Percentiles rank a stretch among this genome's conserved stretches.
Evolutionary conservation across 2,797 vertebrate species (phyloP).

Genomic region (Alca torda): DNA sequence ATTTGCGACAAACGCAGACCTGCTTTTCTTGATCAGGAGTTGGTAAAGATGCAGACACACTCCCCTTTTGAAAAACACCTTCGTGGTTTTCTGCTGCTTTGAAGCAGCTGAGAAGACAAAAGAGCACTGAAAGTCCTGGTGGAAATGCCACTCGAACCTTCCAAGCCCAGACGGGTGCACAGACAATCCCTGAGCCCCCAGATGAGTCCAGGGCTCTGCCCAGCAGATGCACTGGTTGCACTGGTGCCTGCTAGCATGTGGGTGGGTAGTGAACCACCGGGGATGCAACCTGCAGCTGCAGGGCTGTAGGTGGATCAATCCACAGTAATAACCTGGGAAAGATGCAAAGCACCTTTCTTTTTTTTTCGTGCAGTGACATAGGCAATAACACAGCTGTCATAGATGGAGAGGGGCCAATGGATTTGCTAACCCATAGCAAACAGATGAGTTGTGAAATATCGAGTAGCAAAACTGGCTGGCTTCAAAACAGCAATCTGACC

Average conservation of each 20-base stretch:
- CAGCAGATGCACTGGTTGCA: background rate
- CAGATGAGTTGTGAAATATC: background rate
- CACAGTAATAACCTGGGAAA: background rate
- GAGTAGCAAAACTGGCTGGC: background rate
- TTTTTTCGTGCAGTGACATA: background rate
- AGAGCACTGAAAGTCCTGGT: background rate
- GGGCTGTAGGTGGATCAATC: background rate
- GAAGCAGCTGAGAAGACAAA: background rate
- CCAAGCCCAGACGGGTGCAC: background rate
- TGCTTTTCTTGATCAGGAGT: background rate
- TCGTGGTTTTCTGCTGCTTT: background rate
- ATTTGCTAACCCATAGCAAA: background rate
- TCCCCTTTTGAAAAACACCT: background rate
- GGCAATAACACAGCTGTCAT: background rate
- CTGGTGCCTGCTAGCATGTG: background rate
- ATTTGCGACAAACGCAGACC: background rate
- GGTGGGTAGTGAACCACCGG: background rate
- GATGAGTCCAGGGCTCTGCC: background rate
- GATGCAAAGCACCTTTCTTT: background rate
- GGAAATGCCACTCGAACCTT: background rate
- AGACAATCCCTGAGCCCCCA: background rate
- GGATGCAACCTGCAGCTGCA: background rate
- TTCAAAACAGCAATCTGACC: background rate
- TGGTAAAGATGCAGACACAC: background rate
- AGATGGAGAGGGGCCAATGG: background rate